Base-by-base conservation (phyloP, 2,113 vertebrate genomes). In the Otis tarda region DNA sequence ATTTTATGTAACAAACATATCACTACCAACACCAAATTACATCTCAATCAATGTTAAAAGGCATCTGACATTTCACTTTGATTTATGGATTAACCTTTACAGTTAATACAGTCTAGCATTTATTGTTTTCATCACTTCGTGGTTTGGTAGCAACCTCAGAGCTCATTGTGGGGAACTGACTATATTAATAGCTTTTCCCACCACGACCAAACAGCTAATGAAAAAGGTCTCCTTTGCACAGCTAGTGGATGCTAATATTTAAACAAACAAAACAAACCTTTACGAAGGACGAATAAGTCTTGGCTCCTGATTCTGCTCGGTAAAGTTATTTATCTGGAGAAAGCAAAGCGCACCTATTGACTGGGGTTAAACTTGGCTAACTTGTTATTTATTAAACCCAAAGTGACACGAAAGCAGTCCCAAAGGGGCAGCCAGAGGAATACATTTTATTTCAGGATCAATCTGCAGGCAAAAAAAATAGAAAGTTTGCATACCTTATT, bases 41-140 rank as follows among this genome's bases (percentile, higher is more conserved):
- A 93, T 92, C 97, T 98, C 97, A 97, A 97, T 97, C 97, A 97
- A 96, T 68, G 96, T 97, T 97, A 97, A 97, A 95, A 97, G 97
- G 96, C 95, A 84, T 59, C 91, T 98, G 98, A 97, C 98, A 97
- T 98, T 98, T 98, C 87, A 96, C 82, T 97, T 96, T 98, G 98
- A 98, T 98, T 98, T 97, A 98, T 97, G 98, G 94, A 97, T 97
- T 97, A 98, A 98, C 98, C 98, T 98, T 98, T 98, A 96, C 94
- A 93, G 94, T 95, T 96, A 93, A 97, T 94, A 45, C 79, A 95
- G 80, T 95, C 69, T 39, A 91, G 87, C 81, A 70, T 97, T 98
- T 97, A 96, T 97, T 93, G 94, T 95, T 97, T 97, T 91, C 94
- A 92, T 87, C 89, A 75, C 70, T 74, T 81, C 3, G 47, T 95